Evolutionary conservation across 2,113 vertebrate genomes (phyloP).

Genomic region (Orientallactaga bullata): DNA sequence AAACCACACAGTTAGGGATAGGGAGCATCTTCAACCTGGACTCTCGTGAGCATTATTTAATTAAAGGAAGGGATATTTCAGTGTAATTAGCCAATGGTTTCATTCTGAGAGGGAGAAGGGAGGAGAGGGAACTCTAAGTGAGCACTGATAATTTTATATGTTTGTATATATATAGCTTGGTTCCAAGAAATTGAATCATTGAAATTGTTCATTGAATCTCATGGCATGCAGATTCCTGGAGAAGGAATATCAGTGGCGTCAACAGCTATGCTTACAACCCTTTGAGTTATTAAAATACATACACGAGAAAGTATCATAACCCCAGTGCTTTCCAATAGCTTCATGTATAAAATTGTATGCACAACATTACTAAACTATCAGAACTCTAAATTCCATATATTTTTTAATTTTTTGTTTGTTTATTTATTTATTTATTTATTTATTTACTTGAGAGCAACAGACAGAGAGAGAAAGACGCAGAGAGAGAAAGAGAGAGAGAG

Average conservation of each 20-base stretch:
- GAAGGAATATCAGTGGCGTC: slow-evolving; percentile 82
- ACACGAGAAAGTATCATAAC: slow-evolving; percentile 19
- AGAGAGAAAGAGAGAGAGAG: no score
- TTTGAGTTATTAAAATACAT: slow-evolving; percentile 68
- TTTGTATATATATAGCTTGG: slow-evolving; percentile 83
- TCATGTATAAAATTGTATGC: slow-evolving; percentile 46
- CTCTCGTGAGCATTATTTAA: slow-evolving; percentile 84
- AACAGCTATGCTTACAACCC: slow-evolving; percentile 58
- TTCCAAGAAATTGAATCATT: no score
- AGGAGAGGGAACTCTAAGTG: slow-evolving; percentile 71
- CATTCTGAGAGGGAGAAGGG: slow-evolving; percentile 55
- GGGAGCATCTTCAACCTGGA: slow-evolving; percentile 79
- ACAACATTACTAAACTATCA: slow-evolving; percentile 22
- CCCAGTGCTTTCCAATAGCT: slow-evolving; percentile 32
- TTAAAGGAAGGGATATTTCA: slow-evolving; percentile 84
- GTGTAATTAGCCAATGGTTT: slow-evolving; percentile 85
- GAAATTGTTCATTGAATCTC: slow-evolving; percentile 84
- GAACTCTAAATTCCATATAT: background rate
- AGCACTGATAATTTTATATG: slow-evolving; percentile 79
- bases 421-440: no score
- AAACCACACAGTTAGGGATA: slow-evolving; percentile 54
- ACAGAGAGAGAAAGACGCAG: no score
- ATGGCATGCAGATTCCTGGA: slow-evolving; percentile 70
- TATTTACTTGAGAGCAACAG: no score
- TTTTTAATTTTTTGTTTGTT: no score